Evolutionary conservation across 2,113 vertebrate genomes (phyloP), one percentile per base, ranked within the genome.

Genomic region (Phaethon lepturus): DNA sequence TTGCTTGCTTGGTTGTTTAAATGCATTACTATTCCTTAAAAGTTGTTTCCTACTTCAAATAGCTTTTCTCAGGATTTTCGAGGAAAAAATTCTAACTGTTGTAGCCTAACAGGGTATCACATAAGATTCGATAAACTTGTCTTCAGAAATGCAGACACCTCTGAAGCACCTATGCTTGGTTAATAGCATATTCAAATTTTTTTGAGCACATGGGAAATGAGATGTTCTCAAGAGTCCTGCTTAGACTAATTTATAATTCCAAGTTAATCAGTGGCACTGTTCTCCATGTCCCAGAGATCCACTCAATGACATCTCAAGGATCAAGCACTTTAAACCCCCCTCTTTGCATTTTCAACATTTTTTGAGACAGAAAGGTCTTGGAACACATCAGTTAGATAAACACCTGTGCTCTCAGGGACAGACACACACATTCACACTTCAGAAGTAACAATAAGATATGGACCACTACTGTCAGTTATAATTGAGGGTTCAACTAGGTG

Each of bases 371-470:
- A 68, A 84, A 33, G 19, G 25, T 38, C 33, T 67, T 42, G 53
- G 47, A 72, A 35, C 7, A 0, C 5, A 40, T 6, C 23, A 67
- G 28, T 2, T 67, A 60, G 72, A 72, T 35, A 24, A 63, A 67
- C 22, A 20, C 35, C 13, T 0, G 0, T 14, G 33, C 45, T 79
- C 24, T 24, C 47, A 56, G 29, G 13, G 31, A 59, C 56, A 81
- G 9, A 66, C 29, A 60, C 18, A 28, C 4, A 20, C 35, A 35
- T 5, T 47, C 28, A 9, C 2, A 2, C 60, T 62, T 44, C 4
- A 1, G 15, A 44, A 42, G 25, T 26, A 64, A 63, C 50, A 25
- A 1, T 31, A 31, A 72, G 31, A 53, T 40, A 22, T 0, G 3
- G 42, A 22, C 7, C 5, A 14, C 20, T 29, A 3, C 1, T 71